These are phyloP conservation scores for Neotoma lepida DNA, from an alignment of 2,113 vertebrate genomes.

Conservation along the genomic window DNA sequence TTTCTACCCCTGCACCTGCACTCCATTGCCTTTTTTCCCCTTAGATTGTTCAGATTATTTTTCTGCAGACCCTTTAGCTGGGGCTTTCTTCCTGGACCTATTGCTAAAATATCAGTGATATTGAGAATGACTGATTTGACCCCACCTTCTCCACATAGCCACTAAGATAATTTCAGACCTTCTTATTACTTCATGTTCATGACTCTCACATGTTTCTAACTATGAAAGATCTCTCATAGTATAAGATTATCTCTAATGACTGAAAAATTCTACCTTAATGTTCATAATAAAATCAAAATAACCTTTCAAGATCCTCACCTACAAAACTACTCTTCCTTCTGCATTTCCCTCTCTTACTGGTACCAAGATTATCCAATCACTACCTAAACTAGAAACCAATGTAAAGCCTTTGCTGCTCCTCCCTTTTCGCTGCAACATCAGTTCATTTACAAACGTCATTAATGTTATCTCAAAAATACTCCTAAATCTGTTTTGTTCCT, in stretches of 20 bases:
- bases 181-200: neutral
- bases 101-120: neutral
- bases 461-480: constrained; percentile 1
- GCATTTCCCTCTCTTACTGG: neutral
- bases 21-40: neutral
- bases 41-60: neutral
- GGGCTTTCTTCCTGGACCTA: neutral
- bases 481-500: neutral
- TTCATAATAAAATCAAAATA: constrained; percentile 30
- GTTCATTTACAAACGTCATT: neutral
- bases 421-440: neutral
- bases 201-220: neutral
- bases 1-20: neutral
- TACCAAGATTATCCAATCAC: neutral
- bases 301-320: neutral
- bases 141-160: neutral
- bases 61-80: neutral
- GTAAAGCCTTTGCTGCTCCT: neutral
- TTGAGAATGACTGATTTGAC: neutral
- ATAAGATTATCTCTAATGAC: constrained; percentile 17
- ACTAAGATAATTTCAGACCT: neutral
- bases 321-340: neutral
- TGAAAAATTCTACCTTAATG: neutral
- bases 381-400: neutral
- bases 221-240: neutral